phyloP scores from a whole-genome alignment of 2,888 invertebrate genomes.

The Diadegma fenestrale region DNA sequence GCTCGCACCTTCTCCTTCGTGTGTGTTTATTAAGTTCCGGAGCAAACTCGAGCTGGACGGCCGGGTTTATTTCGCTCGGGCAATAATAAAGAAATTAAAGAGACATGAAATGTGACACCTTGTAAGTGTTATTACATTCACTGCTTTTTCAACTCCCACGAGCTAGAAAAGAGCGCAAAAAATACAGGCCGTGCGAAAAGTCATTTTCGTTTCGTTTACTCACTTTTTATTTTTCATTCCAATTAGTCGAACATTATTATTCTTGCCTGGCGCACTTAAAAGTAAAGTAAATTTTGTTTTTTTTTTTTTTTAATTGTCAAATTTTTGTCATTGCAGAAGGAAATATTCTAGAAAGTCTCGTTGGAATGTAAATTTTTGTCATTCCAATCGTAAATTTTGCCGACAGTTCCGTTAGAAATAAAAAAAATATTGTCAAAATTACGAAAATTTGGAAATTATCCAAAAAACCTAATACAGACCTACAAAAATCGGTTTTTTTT shows the following conservation, averaged over 20 bases:
- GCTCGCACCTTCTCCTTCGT: neutral
- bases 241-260: neutral
- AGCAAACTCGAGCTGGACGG: slow-evolving; percentile 47
- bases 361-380: too few species aligned
- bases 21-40: slow-evolving; percentile 30
- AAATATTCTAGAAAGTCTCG: too few species aligned
- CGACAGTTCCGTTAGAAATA: too few species aligned
- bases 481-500: neutral
- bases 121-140: slow-evolving; percentile 46
- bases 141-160: slow-evolving; percentile 31
- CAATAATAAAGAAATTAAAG: slow-evolving; percentile 68
- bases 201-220: neutral
- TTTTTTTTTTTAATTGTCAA: too few species aligned
- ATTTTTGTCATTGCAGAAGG: too few species aligned
- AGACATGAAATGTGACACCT: slow-evolving; percentile 66
- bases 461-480: too few species aligned
- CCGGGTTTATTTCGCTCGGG: slow-evolving; percentile 63
- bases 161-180: neutral
- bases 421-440: too few species aligned
- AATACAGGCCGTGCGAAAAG: neutral
- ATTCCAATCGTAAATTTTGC: too few species aligned
- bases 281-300: too few species aligned
- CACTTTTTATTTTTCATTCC: neutral
- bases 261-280: neutral
- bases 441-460: too few species aligned